phyloP scores from a whole-genome alignment of 2,888 invertebrate species.

The Caenorhabditis sp. region DNA sequence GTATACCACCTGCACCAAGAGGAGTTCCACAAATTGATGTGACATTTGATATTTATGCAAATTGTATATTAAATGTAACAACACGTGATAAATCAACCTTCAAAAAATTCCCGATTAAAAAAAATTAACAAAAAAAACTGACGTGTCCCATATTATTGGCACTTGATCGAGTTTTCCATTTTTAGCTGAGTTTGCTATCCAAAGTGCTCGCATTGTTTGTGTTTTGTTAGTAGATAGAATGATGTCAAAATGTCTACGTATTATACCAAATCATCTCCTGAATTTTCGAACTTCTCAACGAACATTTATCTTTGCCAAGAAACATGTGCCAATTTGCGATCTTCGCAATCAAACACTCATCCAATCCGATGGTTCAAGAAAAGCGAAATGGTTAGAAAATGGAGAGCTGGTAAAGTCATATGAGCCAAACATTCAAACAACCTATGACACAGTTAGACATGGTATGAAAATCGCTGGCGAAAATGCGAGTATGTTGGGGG shows the following conservation, averaged over 20 bases:
- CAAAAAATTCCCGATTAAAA: no score
- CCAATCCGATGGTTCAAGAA: background rate
- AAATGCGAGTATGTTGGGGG: background rate
- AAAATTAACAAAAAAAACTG: no score
- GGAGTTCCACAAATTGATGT: conserved; percentile 75
- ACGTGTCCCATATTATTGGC: no score
- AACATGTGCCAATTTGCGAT: background rate
- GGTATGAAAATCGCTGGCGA: background rate
- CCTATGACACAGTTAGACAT: background rate
- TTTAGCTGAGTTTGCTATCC: background rate
- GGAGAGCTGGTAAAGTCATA: background rate
- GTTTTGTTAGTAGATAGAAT: background rate
- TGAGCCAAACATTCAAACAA: background rate
- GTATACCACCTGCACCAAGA: conserved; percentile 70
- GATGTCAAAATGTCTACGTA: background rate
- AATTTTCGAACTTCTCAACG: background rate
- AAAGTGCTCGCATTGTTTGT: background rate
- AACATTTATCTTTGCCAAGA: background rate
- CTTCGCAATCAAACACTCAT: background rate
- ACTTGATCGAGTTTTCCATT: background rate
- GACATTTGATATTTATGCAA: conserved; percentile 72
- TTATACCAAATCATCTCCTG: background rate
- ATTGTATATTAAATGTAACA: conserved; percentile 69
- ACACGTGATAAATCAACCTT: conserved; percentile 68
- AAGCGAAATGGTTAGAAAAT: background rate